Base-by-base conservation (phyloP, 2,888 invertebrate genomes). In the Fabriciana adippe region DNA sequence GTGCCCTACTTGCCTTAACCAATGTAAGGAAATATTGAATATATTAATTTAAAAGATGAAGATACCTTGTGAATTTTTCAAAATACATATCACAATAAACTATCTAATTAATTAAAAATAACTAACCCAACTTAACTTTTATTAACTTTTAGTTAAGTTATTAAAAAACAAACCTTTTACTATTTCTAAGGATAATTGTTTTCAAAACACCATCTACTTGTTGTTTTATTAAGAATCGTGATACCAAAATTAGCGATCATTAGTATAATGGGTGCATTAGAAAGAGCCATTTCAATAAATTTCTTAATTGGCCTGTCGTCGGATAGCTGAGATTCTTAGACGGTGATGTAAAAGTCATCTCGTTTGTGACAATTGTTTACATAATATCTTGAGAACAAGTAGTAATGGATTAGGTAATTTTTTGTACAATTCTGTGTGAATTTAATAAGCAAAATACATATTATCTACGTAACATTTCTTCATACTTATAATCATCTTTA, bases 271-370 rank as follows among this genome's bases (percentile, higher is more conserved):
- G 85, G 70, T 78, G 88, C 77, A 83, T 90, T 84, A 88, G 84
- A 88, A 88, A 85, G 77, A 81, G 83, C 82, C 81, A 83, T 87
- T 83, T 87, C 82, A 85, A 88, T 88, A 88, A 88, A 91, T 91
- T 88, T 88, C 87, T 90, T 92, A 91, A 91, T 90, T 89, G 89
- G 83, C 80, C 75, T 75, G 80, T 81, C 83, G 83, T 82, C 76
- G 77, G 79, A 82, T 78, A 73, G 83, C 82, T 74, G 86, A 88
- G 87, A 91, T 91, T 91, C 88, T 80, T 86, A 74, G 79, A 79
- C 82, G 82, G 78, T 90, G 91, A 90, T 87, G 90, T 85, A 85
- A 88, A 87, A 83, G 81, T 87, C 86, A 88, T 85, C 84, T 89
- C 86, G 86, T 81, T 71, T 59, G 70, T 72, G 67, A 66, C 72